Percentiles rank a stretch among this genome's conserved stretches.
Conservation (phyloP, 2,797 vertebrate genomes). For the Oophaga sylvatica region DNA sequence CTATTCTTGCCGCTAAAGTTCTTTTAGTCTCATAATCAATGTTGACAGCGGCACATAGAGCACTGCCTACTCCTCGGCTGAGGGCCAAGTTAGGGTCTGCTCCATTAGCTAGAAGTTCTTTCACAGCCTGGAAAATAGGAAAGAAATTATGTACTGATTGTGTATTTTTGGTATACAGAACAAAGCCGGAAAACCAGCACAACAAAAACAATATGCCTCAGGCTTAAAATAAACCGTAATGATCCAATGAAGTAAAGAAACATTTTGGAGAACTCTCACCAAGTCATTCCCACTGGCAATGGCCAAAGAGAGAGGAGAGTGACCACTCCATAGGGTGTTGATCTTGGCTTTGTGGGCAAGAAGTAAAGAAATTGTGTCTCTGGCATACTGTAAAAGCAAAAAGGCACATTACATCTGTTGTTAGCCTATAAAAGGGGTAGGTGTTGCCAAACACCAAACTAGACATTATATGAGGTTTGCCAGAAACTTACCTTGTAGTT, state of each 20-base stretch:
- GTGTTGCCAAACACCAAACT: neutral
- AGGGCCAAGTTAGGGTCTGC: constrained; percentile 83
- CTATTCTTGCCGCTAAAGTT: constrained; percentile 65
- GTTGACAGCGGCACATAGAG: constrained; percentile 80
- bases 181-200: neutral
- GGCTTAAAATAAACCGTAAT: neutral
- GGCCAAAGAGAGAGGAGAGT: constrained; percentile 87
- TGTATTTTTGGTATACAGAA: neutral
- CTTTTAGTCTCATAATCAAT: constrained; percentile 72
- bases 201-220: neutral
- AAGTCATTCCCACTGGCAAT: constrained; percentile 84
- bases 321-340: constrained; percentile 84
- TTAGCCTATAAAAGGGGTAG: neutral
- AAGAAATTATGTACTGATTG: neutral
- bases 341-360: constrained; percentile 78
- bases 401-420: neutral
- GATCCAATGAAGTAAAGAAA: neutral
- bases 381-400: constrained; percentile 72
- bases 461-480: neutral
- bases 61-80: constrained; percentile 74
- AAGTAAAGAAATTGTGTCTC: constrained; percentile 77
- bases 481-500: constrained; percentile 69
- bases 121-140: constrained; percentile 74
- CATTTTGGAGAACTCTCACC: constrained; percentile 70
- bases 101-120: constrained; percentile 78